Evolutionary conservation across 2,888 invertebrate genomes (phyloP).

Genomic region (Eupeodes luniger): DNA sequence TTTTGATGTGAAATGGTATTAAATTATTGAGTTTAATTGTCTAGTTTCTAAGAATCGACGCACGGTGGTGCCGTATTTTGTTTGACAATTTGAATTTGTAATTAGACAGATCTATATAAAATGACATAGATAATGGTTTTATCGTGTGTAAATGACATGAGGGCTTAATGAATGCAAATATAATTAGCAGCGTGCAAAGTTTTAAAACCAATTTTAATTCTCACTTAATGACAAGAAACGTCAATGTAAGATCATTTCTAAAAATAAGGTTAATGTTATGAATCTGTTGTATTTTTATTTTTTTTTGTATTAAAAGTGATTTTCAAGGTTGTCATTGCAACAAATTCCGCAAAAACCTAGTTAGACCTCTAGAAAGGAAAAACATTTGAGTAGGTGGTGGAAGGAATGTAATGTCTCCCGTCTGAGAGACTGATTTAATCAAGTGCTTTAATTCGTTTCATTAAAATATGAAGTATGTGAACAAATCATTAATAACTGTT

Average conservation of each 20-base stretch:
- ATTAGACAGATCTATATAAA: slow-evolving; percentile 49
- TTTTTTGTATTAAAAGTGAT: not conserved
- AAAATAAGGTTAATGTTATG: slow-evolving; percentile 32
- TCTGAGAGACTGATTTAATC: not conserved
- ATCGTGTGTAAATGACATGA: slow-evolving; percentile 57
- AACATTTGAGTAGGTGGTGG: not conserved
- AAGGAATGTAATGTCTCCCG: not conserved
- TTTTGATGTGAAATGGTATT: slow-evolving; percentile 9
- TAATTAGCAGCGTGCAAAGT: slow-evolving; percentile 4
- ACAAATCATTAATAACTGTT: no score
- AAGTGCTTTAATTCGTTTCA: not conserved
- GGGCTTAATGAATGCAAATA: slow-evolving; percentile 27
- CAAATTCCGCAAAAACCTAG: not conserved
- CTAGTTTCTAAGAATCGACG: no score
- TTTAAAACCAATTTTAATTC: slow-evolving; percentile 9
- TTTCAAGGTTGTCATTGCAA: not conserved
- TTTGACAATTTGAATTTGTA: slow-evolving; percentile 52
- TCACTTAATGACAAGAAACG: slow-evolving; percentile 17
- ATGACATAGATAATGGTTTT: slow-evolving; percentile 56
- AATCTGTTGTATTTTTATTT: not conserved
- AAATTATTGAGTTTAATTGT: not conserved
- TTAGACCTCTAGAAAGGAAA: not conserved
- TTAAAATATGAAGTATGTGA: no score
- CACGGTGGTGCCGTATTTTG: not conserved
- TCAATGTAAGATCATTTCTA: slow-evolving; percentile 43